These are phyloP conservation scores for Ephestia elutella DNA, from an alignment of 1,140 invertebrate species.

Conservation along the genomic window DNA sequence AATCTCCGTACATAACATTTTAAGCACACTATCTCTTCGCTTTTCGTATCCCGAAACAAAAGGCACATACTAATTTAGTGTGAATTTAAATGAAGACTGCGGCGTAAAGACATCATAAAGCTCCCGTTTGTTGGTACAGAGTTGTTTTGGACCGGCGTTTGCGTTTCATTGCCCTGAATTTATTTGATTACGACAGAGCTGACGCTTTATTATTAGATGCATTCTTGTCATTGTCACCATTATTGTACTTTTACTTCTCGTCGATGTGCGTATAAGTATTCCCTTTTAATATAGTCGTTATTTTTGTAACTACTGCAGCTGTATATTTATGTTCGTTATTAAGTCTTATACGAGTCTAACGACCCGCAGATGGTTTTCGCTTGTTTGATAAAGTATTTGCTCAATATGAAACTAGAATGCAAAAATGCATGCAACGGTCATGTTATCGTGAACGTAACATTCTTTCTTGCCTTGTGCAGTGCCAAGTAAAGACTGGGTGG, in stretches of 20 bases:
- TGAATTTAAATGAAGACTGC: slow-evolving; percentile 10
- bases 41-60: slow-evolving; percentile 1
- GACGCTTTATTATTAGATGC: slow-evolving; percentile 19
- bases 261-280: background rate
- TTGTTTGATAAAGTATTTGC: too few relatives aligned
- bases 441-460: too few relatives aligned
- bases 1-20: background rate
- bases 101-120: slow-evolving; percentile 20
- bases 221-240: slow-evolving; percentile 1
- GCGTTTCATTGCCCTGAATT: slow-evolving; percentile 33
- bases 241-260: background rate
- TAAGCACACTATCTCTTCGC: background rate
- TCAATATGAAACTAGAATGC: too few relatives aligned
- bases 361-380: too few relatives aligned
- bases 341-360: background rate
- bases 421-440: too few relatives aligned
- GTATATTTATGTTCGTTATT: background rate
- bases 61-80: slow-evolving; percentile 2
- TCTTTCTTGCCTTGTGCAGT: too few relatives aligned
- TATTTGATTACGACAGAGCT: slow-evolving; percentile 27
- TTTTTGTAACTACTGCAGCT: background rate
- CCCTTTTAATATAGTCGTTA: background rate
- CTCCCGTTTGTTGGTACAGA: slow-evolving; percentile 25
- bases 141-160: slow-evolving; percentile 25
- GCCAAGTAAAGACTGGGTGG: background rate